Evolutionary conservation across 2,888 invertebrate genomes (phyloP), one percentile per base, ranked within the genome.

Genomic region (Brassicogethes aeneus): DNA sequence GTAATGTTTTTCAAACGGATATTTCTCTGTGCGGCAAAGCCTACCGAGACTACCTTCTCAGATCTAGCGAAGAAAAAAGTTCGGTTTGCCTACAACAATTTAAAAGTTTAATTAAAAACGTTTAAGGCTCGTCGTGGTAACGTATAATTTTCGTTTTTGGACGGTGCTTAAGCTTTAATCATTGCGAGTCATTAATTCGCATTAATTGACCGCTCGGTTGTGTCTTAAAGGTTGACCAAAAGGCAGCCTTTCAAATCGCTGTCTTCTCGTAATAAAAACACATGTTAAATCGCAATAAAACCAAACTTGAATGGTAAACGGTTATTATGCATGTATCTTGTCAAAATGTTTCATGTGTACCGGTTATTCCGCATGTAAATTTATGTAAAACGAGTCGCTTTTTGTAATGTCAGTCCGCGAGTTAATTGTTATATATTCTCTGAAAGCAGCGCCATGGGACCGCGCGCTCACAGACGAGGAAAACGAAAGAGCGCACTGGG

Each of bases 311-410:
- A 60, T 55, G 55, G 52, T 55, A 58, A 60, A 57, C 49, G 56
- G 48, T 45, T 53, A 56, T 57, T 59, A 60, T 59, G 56, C 57
- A 56, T 59, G 60, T 59, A 58, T 49, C 57, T 59, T 57, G 61
- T 61, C 61, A 60, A 64, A 62, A 59, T 60, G 59, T 54, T 57
- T 55, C 55, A 54, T 55, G 52, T 48, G 48, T 47, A 55, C 59
- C 56, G 60, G 57, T 62, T 61, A 57, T 58, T 61, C 57, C 48
- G 45, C 55, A 65, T 66, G 66, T 57, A 65, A 65, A 66, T 66
- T 61, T 66, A 66, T 66, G 66, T 62, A 64, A 65, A 66, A 60
- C 54, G 57, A 48, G 32, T 47, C 56, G 55, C 57, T 60, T 63
- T 63, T 62, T 62, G 62, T 60, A 55, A 57, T 56, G 55, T 53